phyloP scores from a whole-genome alignment of 2,797 vertebrate species.

The Pipistrellus pipistrellus region DNA sequence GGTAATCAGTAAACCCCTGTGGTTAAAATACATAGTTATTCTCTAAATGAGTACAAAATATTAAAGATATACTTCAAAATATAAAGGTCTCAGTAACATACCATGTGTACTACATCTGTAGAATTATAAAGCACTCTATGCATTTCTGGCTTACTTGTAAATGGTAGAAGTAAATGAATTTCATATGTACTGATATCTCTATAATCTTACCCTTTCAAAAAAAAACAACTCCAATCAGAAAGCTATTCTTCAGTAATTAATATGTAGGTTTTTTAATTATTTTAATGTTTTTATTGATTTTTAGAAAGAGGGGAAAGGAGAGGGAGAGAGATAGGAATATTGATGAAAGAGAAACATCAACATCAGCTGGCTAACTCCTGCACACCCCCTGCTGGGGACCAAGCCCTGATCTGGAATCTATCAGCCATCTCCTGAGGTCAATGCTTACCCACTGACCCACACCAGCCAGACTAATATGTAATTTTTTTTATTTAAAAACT shows the following conservation, averaged over 20 bases:
- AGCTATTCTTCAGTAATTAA: not conserved
- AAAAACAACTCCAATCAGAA: slow-evolving; percentile 14
- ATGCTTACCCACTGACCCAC: too few relatives aligned
- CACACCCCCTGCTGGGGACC: too few relatives aligned
- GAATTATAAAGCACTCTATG: not conserved
- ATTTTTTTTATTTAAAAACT: not conserved
- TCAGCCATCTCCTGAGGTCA: too few relatives aligned
- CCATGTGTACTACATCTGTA: not conserved
- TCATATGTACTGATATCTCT: not conserved
- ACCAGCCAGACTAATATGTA: not conserved
- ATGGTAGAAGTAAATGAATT: not conserved
- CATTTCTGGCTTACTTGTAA: not conserved
- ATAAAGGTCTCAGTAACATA: not conserved
- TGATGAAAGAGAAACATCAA: too few relatives aligned
- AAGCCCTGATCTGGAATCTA: too few relatives aligned
- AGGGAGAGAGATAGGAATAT: too few relatives aligned
- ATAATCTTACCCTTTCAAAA: not conserved
- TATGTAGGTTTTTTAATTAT: not conserved
- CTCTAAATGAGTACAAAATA: not conserved
- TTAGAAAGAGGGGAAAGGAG: too few relatives aligned
- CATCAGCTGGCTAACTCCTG: too few relatives aligned
- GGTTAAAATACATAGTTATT: slow-evolving; percentile 41
- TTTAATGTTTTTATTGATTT: too few relatives aligned
- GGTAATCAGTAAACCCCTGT: not conserved
- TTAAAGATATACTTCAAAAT: slow-evolving; percentile 31